These are phyloP conservation scores for Mus spicilegus DNA, from an alignment of 2,113 vertebrate genomes.

Conservation along the genomic window DNA sequence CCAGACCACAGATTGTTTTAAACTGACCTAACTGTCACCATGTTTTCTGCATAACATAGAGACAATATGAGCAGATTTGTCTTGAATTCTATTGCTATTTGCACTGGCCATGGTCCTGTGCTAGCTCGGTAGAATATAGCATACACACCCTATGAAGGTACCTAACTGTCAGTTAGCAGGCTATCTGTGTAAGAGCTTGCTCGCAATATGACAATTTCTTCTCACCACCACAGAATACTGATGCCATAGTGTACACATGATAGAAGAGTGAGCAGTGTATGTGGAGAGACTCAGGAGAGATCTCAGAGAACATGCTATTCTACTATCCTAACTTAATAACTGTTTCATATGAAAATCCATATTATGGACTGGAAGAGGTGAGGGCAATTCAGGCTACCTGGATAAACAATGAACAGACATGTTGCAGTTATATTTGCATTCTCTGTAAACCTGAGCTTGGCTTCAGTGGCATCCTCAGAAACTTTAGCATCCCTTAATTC, in stretches of 20 bases:
- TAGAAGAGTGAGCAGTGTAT: background rate
- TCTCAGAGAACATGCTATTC: background rate
- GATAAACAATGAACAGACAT: background rate
- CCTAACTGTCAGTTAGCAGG: background rate
- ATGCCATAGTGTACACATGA: background rate
- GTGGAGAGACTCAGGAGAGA: rapidly evolving
- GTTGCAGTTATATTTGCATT: background rate
- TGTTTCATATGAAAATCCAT: background rate
- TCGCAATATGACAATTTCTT: background rate
- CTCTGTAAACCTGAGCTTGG: background rate
- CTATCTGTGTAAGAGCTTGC: background rate
- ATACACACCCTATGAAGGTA: background rate
- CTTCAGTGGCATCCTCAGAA: background rate
- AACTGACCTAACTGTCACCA: background rate
- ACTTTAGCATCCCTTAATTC: background rate
- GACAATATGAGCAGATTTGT: background rate
- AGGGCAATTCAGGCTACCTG: background rate
- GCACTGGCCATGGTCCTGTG: background rate
- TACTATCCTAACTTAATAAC: background rate
- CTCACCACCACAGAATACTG: background rate
- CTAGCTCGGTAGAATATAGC: background rate
- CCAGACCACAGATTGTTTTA: background rate
- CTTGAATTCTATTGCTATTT: background rate
- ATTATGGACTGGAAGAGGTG: background rate
- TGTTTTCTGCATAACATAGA: background rate